Evolutionary conservation across 2,113 vertebrate species (phyloP).

Genomic region (Columbina picui): DNA sequence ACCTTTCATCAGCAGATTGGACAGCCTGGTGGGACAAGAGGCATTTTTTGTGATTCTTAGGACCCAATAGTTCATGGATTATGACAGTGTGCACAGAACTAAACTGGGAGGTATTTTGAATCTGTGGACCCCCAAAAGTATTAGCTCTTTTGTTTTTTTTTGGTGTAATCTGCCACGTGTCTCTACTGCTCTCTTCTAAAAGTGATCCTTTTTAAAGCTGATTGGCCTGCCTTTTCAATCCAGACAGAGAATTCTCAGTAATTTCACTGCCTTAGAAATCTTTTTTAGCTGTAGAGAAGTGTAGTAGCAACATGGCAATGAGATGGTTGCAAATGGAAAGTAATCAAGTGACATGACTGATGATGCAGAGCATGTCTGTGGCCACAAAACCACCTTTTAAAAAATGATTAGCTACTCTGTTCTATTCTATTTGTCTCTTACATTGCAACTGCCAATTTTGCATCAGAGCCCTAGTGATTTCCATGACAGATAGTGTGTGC

Average conservation of each 20-base stretch:
- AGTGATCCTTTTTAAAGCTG: neutral
- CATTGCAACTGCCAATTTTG: constrained; percentile 1
- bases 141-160: neutral
- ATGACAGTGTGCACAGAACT: neutral
- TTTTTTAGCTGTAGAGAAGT: neutral
- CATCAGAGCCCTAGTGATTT: constrained; percentile 2
- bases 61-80: neutral
- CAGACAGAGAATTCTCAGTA: neutral
- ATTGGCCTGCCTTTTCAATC: neutral
- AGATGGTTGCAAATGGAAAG: neutral
- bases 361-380: neutral
- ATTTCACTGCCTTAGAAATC: neutral
- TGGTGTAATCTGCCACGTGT: neutral
- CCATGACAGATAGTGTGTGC: neutral
- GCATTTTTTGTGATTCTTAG: neutral
- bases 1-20: neutral
- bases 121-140: neutral
- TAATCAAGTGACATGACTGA: neutral
- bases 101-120: neutral
- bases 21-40: neutral
- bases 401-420: neutral
- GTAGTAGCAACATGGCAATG: neutral
- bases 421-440: constrained; percentile 13
- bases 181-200: neutral
- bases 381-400: neutral